These are phyloP conservation scores for Eriocheir sinensis DNA, from an alignment of 1,140 invertebrate species.

Conservation along the genomic window DNA sequence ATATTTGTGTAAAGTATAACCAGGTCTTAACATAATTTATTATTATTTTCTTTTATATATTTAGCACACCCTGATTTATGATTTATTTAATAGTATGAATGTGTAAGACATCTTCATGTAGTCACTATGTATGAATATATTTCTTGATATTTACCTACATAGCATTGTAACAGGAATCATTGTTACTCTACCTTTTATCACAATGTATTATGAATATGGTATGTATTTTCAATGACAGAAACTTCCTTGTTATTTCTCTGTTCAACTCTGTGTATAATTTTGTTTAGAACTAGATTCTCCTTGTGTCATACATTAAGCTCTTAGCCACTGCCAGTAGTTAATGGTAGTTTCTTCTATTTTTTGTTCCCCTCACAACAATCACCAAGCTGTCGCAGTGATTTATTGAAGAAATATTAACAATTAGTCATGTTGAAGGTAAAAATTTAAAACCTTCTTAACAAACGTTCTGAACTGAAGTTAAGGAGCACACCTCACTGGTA, in stretches of 20 bases:
- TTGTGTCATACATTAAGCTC: not conserved
- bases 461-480: no score
- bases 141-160: constrained; percentile 15
- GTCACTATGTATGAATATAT: not conserved
- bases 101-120: constrained; percentile 1
- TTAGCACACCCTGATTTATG: not conserved
- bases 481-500: no score
- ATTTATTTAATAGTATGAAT: constrained; percentile 7
- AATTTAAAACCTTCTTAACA: no score
- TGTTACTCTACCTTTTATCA: not conserved
- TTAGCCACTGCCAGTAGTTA: not conserved
- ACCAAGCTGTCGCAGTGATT: no score
- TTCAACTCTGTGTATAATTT: not conserved
- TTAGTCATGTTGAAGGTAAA: no score
- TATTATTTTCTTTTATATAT: not conserved
- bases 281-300: not conserved
- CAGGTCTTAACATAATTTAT: not conserved
- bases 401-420: no score
- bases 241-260: not conserved
- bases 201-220: not conserved
- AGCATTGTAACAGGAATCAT: not conserved
- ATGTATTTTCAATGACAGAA: not conserved
- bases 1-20: not conserved
- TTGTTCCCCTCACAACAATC: no score
- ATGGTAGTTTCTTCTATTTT: not conserved